phyloP scores from a whole-genome alignment of 53 echinoderm and acorn worm genomes.

The Echinarachnius parma region DNA sequence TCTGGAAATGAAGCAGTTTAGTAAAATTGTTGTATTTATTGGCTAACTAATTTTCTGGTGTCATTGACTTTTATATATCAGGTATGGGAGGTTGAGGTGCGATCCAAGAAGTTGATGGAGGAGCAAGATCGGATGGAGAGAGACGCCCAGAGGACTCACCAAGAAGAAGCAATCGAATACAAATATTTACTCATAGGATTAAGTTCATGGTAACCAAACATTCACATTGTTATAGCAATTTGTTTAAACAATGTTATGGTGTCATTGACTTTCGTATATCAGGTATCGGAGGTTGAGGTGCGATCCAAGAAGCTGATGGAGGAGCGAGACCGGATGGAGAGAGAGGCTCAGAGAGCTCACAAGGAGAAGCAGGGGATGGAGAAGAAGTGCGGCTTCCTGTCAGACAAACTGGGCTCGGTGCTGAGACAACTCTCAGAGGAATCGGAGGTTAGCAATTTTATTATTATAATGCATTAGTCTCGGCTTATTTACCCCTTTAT shows the following conservation, averaged over 20 bases:
- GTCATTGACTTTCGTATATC: no score
- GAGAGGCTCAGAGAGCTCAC: constrained; percentile 48
- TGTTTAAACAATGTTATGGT: no score
- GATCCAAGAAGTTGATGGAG: constrained; percentile 81
- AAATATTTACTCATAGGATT: no score
- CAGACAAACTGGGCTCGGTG: constrained; percentile 57
- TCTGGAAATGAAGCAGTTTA: constrained; percentile 52
- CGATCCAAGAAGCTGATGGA: constrained; percentile 82
- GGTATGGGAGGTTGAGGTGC: constrained; percentile 81
- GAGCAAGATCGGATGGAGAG: constrained; percentile 84
- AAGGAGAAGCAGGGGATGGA: constrained; percentile 64
- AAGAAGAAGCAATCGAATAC: no score
- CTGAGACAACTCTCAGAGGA: constrained; percentile 66
- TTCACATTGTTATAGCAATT: no score
- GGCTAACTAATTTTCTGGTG: no score
- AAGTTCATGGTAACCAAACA: no score
- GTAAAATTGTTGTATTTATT: no score
- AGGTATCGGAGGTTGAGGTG: constrained; percentile 85
- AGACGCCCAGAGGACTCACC: constrained; percentile 57
- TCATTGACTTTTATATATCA: no score
- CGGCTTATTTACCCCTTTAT: no score
- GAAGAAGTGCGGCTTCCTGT: constrained; percentile 61
- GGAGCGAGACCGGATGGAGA: constrained; percentile 82
- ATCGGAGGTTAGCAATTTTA: constrained; percentile 54
- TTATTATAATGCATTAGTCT: no score